These are phyloP conservation scores for Odontesthes bonariensis DNA, from an alignment of 2,113 vertebrate genomes.

Conservation along the genomic window DNA sequence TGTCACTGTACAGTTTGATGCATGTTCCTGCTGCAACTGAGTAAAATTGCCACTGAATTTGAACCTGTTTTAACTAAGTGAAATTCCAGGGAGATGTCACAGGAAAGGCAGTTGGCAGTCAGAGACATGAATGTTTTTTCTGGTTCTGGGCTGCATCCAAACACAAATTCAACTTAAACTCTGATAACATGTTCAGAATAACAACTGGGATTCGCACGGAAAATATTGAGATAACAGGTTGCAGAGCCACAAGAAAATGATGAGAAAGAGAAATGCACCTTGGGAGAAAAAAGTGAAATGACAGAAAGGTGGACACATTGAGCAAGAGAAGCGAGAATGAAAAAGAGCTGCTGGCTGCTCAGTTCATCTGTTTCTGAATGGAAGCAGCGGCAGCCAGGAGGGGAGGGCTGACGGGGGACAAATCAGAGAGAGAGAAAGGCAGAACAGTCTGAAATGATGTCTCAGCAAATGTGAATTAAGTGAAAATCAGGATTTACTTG, in stretches of 20 bases:
- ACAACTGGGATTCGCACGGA: conserved; percentile 1
- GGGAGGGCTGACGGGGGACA: neutral
- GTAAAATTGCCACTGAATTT: conserved; percentile 1
- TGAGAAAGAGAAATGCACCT: conserved; percentile 14
- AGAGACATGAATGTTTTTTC: conserved; percentile 30
- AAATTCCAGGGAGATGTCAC: conserved; percentile 41
- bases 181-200: neutral
- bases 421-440: conserved; percentile 17
- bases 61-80: conserved; percentile 29
- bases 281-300: conserved; percentile 3
- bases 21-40: conserved; percentile 15
- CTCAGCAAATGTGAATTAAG: conserved; percentile 66
- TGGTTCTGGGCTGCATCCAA: conserved; percentile 18
- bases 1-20: conserved; percentile 8
- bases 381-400: conserved; percentile 45
- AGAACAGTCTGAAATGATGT: conserved; percentile 48
- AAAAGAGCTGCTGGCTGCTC: conserved; percentile 45
- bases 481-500: conserved; percentile 54
- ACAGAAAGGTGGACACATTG: conserved; percentile 19
- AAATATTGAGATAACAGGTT: conserved; percentile 9
- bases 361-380: conserved; percentile 79
- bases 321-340: conserved; percentile 23
- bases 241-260: neutral
- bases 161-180: conserved; percentile 7
- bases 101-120: conserved; percentile 36